Evolutionary conservation across 2,888 invertebrate species (phyloP).

Genomic region (Eilema depressum): DNA sequence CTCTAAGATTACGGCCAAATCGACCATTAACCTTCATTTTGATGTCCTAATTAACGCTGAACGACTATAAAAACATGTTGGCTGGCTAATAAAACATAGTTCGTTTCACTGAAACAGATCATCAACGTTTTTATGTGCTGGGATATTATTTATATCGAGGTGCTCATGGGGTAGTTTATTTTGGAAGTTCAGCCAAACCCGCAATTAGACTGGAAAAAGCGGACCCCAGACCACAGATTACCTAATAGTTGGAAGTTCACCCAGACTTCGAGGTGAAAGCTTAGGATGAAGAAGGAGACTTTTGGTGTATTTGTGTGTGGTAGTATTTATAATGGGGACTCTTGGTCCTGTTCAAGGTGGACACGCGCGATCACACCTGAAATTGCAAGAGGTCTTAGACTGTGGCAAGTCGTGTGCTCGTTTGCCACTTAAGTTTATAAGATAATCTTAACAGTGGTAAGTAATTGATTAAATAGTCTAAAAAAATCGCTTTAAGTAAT

Average conservation of each 20-base stretch:
- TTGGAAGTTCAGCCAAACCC: no score
- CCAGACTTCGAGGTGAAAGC: no score
- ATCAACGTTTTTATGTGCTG: not conserved
- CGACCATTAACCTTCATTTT: slow-evolving; percentile 9
- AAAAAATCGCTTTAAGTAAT: no score
- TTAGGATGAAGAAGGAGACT: no score
- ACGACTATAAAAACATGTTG: not conserved
- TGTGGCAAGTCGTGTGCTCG: not conserved
- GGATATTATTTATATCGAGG: not conserved
- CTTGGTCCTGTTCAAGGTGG: not conserved
- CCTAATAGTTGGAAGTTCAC: no score
- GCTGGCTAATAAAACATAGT: not conserved
- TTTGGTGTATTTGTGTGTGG: no score
- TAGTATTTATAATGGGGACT: no score
- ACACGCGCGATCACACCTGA: not conserved
- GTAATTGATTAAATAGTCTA: no score
- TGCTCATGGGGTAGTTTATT: not conserved
- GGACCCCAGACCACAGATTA: no score
- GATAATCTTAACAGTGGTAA: not conserved
- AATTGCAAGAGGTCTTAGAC: not conserved
- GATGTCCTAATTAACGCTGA: not conserved
- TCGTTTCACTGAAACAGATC: not conserved
- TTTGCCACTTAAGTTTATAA: not conserved
- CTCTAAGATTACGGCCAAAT: not conserved
- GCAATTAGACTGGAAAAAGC: no score